A percentile compares a stretch with the other conserved stretches of the same genome.
Conservation (phyloP, 2,797 vertebrate species). For the Prunella strophiata region DNA sequence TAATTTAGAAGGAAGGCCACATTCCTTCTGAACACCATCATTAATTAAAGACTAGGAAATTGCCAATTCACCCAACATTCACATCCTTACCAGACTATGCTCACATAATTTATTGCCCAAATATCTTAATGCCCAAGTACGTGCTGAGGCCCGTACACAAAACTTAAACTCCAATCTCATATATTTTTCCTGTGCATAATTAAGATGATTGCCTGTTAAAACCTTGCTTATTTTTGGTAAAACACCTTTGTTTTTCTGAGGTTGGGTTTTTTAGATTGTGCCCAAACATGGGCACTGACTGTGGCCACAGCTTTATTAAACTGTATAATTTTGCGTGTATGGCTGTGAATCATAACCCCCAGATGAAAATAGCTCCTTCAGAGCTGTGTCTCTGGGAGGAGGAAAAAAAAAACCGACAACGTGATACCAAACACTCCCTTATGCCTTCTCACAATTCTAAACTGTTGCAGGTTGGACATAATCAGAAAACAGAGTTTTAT, state of each 20-base stretch:
- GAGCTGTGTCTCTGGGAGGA: neutral
- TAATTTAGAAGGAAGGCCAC: conserved; percentile 68
- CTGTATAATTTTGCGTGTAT: neutral
- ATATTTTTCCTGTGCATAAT: conserved; percentile 50
- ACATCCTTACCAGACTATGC: conserved; percentile 47
- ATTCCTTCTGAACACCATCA: conserved; percentile 67
- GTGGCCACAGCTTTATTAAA: conserved; percentile 21
- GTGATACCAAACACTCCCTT: neutral
- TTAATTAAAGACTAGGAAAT: conserved; percentile 71
- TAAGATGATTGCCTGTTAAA: conserved; percentile 63
- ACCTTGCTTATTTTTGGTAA: conserved; percentile 54
- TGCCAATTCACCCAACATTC: conserved; percentile 62
- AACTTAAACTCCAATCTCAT: conserved; percentile 44
- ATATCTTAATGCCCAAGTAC: conserved; percentile 48
- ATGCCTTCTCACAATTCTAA: neutral
- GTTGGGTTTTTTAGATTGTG: conserved; percentile 21
- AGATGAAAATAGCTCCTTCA: conserved; percentile 37
- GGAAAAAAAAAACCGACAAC: neutral
- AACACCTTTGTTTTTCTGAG: conserved; percentile 54
- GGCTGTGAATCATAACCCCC: conserved; percentile 46
- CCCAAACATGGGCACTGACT: conserved; percentile 9
- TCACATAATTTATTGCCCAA: conserved; percentile 61
- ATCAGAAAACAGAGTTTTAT: neutral
- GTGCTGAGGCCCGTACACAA: conserved; percentile 43
- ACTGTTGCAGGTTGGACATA: neutral